phyloP scores from a whole-genome alignment of 2,888 invertebrate genomes.

The Hydraecia micacea region DNA sequence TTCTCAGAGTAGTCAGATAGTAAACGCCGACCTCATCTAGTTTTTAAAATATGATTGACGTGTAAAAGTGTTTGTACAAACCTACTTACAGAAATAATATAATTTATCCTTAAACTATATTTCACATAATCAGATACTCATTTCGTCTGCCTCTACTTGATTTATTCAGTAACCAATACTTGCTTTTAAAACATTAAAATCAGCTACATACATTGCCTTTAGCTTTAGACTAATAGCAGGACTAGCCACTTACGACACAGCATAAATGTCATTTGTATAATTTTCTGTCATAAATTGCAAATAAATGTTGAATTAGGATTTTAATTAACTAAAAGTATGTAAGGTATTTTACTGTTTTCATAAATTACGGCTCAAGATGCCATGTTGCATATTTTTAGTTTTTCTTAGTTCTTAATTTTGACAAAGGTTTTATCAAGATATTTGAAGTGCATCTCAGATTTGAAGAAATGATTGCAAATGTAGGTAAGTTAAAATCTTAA shows the following conservation, averaged over 20 bases:
- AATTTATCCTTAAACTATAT: too few species aligned
- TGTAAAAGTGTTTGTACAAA: too few species aligned
- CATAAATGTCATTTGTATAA: slow-evolving; percentile 53
- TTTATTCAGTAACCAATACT: slow-evolving; percentile 23
- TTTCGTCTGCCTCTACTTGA: background rate
- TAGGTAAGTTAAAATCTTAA: background rate
- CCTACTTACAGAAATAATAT: too few species aligned
- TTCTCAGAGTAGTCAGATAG: background rate
- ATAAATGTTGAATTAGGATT: slow-evolving; percentile 38
- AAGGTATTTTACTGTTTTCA: slow-evolving; percentile 35
- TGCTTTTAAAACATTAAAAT: slow-evolving; percentile 14
- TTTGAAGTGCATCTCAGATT: slow-evolving; percentile 34
- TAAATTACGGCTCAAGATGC: slow-evolving; percentile 4
- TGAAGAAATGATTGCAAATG: slow-evolving; percentile 11
- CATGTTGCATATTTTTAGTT: slow-evolving; percentile 7
- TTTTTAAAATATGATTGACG: background rate
- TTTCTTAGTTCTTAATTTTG: slow-evolving; percentile 13
- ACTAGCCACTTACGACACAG: slow-evolving; percentile 27
- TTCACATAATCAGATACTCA: background rate
- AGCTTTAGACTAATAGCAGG: slow-evolving; percentile 13
- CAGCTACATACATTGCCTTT: background rate
- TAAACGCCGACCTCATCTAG: background rate
- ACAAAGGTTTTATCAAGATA: background rate
- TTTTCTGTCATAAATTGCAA: slow-evolving; percentile 43
- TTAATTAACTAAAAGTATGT: slow-evolving; percentile 36